phyloP scores from a whole-genome alignment of 2,888 invertebrate species.

The Carpatolechia fugitivella region DNA sequence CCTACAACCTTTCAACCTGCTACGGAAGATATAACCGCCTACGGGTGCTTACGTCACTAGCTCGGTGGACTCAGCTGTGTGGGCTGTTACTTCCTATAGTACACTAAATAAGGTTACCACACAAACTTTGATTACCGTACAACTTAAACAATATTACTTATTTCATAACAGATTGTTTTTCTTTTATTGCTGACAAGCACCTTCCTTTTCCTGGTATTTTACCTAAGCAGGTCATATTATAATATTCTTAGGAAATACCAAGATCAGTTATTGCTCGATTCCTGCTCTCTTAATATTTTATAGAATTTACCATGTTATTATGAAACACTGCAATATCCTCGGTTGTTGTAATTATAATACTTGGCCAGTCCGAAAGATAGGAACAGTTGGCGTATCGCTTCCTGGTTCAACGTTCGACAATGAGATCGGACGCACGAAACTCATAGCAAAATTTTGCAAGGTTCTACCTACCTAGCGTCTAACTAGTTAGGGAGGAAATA shows the following conservation, averaged over 20 bases:
- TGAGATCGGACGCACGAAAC: constrained; percentile 36
- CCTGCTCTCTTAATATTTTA: background rate
- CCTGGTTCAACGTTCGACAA: constrained; percentile 58
- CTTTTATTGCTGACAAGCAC: background rate
- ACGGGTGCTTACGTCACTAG: constrained; percentile 44
- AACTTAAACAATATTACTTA: background rate
- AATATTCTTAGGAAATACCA: background rate
- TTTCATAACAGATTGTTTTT: background rate
- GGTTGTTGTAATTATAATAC: background rate
- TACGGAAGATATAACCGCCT: constrained; percentile 44
- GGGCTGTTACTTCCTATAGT: constrained; percentile 46
- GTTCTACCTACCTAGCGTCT: background rate
- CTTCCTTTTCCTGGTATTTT: constrained; percentile 4
- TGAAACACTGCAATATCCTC: background rate
- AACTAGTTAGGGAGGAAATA: background rate
- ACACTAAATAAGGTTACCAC: constrained; percentile 11
- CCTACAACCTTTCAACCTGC: constrained; percentile 27
- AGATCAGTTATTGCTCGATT: background rate
- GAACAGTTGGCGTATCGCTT: constrained; percentile 31
- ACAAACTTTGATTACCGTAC: background rate
- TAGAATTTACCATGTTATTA: too few species aligned
- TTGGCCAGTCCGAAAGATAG: constrained; percentile 8
- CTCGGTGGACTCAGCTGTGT: constrained; percentile 34
- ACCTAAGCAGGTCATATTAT: background rate
- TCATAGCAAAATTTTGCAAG: constrained; percentile 20